phyloP scores from a whole-genome alignment of 1,140 invertebrate genomes.

The Diplogasteroides magnus region DNA sequence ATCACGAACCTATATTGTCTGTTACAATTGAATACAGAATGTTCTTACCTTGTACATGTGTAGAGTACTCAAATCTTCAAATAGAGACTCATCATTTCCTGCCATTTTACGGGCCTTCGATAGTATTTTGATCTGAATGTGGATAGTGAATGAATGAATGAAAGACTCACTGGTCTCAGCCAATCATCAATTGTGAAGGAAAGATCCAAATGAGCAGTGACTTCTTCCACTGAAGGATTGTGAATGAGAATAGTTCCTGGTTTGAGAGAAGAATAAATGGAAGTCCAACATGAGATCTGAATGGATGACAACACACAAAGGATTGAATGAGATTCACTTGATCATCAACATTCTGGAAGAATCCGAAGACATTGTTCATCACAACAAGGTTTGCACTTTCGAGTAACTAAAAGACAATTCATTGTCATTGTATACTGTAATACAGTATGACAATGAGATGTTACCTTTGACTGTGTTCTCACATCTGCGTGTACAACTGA shows the following conservation, averaged over 20 bases:
- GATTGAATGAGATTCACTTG: constrained; percentile 55
- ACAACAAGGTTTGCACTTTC: constrained; percentile 62
- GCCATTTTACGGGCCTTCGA: constrained; percentile 8
- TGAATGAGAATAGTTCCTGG: constrained; percentile 6
- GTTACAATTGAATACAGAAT: too few relatives aligned
- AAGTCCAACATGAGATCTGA: constrained; percentile 10
- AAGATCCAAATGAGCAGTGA: constrained; percentile 14
- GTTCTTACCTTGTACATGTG: constrained; percentile 10
- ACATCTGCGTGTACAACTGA: constrained; percentile 6
- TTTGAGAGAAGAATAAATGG: neutral
- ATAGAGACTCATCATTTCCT: constrained; percentile 9
- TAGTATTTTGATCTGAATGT: constrained; percentile 2
- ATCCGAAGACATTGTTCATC: constrained; percentile 67
- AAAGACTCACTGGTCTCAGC: constrained; percentile 8
- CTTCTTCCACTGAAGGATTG: constrained; percentile 10
- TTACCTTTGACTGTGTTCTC: constrained; percentile 60
- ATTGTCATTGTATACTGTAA: too few relatives aligned
- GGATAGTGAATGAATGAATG: neutral
- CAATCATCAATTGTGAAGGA: constrained; percentile 12
- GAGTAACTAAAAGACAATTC: too few relatives aligned
- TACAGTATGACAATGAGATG: too few relatives aligned
- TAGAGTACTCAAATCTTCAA: constrained; percentile 15
- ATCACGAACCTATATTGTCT: too few relatives aligned
- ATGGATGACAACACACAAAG: neutral
- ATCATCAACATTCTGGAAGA: constrained; percentile 62